These are phyloP conservation scores for Calephelis perditalis DNA, from an alignment of 2,888 invertebrate genomes.

Conservation along the genomic window DNA sequence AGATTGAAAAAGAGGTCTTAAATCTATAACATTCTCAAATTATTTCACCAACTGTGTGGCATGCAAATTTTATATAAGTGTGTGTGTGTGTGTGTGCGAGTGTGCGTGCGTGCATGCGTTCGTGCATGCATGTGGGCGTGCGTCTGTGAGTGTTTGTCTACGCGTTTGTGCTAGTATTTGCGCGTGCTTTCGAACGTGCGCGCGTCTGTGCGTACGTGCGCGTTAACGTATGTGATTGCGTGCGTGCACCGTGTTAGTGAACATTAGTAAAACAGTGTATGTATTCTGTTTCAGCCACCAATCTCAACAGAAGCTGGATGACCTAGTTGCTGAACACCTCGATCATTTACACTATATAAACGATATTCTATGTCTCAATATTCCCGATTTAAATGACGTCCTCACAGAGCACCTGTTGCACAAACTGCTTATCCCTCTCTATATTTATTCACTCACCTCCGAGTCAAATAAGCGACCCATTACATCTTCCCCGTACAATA, in stretches of 20 bases:
- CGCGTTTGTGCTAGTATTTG: too few relatives aligned
- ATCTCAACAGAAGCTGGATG: conserved; percentile 92
- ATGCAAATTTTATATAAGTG: too few relatives aligned
- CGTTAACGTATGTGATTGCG: too few relatives aligned
- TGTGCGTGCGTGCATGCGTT: too few relatives aligned
- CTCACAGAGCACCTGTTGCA: conserved; percentile 95
- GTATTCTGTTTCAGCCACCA: conserved; percentile 84
- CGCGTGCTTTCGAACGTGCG: too few relatives aligned
- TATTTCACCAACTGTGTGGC: too few relatives aligned
- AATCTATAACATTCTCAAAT: too few relatives aligned
- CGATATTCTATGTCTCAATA: conserved; percentile 95
- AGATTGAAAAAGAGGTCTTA: too few relatives aligned
- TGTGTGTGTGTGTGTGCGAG: too few relatives aligned
- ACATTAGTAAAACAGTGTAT: conserved; percentile 13
- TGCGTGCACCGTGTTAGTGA: neutral
- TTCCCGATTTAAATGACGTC: conserved; percentile 94
- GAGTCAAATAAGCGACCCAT: conserved; percentile 45
- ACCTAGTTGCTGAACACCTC: conserved; percentile 96
- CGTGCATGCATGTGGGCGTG: too few relatives aligned
- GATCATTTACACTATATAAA: conserved; percentile 98
- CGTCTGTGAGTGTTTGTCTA: too few relatives aligned
- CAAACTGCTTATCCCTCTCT: conserved; percentile 94
- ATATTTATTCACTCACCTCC: conserved; percentile 91
- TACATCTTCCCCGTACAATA: conserved; percentile 57
- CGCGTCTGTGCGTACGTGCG: too few relatives aligned